phyloP scores from a whole-genome alignment of 1,140 invertebrate species.

The Acyrthosiphon pisum region DNA sequence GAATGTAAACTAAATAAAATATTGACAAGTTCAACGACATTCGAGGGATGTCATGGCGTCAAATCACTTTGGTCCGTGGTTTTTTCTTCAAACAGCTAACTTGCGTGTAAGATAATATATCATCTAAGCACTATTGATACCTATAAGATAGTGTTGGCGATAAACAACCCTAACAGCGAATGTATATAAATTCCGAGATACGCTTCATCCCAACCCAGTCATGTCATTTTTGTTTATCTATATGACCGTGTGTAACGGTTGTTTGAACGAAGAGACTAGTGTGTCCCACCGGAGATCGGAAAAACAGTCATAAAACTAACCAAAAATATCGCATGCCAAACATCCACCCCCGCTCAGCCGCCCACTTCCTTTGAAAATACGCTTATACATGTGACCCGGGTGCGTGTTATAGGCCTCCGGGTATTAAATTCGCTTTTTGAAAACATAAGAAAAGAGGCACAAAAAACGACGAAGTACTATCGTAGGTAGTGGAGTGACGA shows the following conservation, averaged over 20 bases:
- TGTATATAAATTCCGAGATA: conserved; percentile 28
- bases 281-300: conserved; percentile 38
- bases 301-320: conserved; percentile 51
- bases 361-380: background rate
- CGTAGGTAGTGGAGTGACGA: background rate
- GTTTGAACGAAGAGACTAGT: conserved; percentile 36
- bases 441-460: conserved; percentile 23
- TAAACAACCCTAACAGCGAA: conserved; percentile 20
- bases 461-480: background rate
- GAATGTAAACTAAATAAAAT: background rate
- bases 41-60: background rate
- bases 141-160: background rate
- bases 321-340: conserved; percentile 48
- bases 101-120: background rate
- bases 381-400: background rate
- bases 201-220: background rate
- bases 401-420: conserved; percentile 33
- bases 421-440: conserved; percentile 53
- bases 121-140: conserved; percentile 14
- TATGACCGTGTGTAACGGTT: background rate
- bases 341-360: background rate
- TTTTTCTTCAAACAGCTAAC: background rate
- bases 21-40: background rate
- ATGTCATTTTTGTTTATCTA: conserved; percentile 54
- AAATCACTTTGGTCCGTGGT: background rate